Evolutionary conservation across 2,888 invertebrate genomes (phyloP), one percentile per base, ranked within the genome.

Genomic region (Luperina nickerlii): DNA sequence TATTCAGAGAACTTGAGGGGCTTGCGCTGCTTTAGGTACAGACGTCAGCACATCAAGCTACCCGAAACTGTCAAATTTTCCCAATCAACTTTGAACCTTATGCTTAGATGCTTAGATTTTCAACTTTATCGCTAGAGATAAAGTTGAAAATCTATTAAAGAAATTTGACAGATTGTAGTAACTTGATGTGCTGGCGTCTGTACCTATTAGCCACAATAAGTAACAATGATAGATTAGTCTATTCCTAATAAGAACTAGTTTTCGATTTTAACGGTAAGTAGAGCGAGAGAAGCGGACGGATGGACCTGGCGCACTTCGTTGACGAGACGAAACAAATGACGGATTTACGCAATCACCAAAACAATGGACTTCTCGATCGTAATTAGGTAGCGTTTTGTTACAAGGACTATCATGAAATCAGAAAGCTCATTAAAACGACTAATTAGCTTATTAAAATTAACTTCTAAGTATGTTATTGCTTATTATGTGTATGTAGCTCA

Each of bases 321-420:
- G 76, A 82, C 83, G 74, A 87, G 82, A 83, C 89, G 87, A 90
- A 82, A 92, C 91, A 91, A 92, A 91, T 90, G 84, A 86, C 91
- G 92, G 93, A 93, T 91, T 90, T 90, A 90, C 92, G 90, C 91
- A 91, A 91, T 88, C 79, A 78, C 62, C 76, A 73, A 87, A 90
- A 90, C 90, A 92, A 93, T 91, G 74, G 90, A 89, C 89, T 88
- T 87, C 88, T 86, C 86, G 85, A 84, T 86, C 79, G 86, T 89
- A 89, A 90, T 90, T 84, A 90, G 82, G 77, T 74, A 74, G 81
- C 87, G 79, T 78, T 79, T 84, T 81, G 79, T 87, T 88, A 89
- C 88, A 87, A 90, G 84, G 85, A 84, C 83, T 88, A 84, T 88
- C 81, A 77, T 72, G 83, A 87, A 90, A 91, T 89, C 87, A 85